A percentile compares a stretch with the other conserved stretches of the same genome.
Evolutionary conservation across 1,140 invertebrate genomes (phyloP).

Genomic region (Laupala kohalensis): DNA sequence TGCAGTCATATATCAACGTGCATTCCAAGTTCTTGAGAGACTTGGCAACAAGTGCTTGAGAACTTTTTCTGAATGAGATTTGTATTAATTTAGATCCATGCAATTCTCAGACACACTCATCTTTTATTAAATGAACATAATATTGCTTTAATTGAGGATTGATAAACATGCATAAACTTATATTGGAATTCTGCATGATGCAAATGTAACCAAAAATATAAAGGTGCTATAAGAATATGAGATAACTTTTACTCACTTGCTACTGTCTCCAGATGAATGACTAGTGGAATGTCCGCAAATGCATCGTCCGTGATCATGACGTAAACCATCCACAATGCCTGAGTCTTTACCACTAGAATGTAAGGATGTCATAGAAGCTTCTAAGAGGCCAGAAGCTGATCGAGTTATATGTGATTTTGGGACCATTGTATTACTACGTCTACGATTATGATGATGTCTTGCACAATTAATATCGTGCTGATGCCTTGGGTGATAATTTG

Average conservation of each 20-base stretch:
- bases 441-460: slow-evolving; percentile 18
- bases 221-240: too few species aligned
- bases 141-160: too few species aligned
- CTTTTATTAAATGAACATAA: too few species aligned
- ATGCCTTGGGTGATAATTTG: slow-evolving; percentile 16
- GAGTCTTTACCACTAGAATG: slow-evolving; percentile 70
- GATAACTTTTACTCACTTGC: slow-evolving; percentile 39
- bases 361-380: slow-evolving; percentile 42
- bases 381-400: neutral
- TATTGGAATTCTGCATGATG: too few species aligned
- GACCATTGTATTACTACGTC: slow-evolving; percentile 16
- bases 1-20: too few species aligned
- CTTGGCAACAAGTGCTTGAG: too few species aligned
- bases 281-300: slow-evolving; percentile 50
- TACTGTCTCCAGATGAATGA: slow-evolving; percentile 51
- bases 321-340: slow-evolving; percentile 39
- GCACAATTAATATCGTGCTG: slow-evolving; percentile 19
- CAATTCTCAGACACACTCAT: too few species aligned
- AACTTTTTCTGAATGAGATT: too few species aligned
- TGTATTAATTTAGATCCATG: too few species aligned
- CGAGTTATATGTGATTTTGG: slow-evolving; percentile 13
- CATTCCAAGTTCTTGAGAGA: too few species aligned
- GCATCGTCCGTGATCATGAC: slow-evolving; percentile 35
- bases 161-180: too few species aligned
- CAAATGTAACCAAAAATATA: too few species aligned